Evolutionary conservation across 1,140 invertebrate species (phyloP).

Genomic region (Nasonia giraulti): DNA sequence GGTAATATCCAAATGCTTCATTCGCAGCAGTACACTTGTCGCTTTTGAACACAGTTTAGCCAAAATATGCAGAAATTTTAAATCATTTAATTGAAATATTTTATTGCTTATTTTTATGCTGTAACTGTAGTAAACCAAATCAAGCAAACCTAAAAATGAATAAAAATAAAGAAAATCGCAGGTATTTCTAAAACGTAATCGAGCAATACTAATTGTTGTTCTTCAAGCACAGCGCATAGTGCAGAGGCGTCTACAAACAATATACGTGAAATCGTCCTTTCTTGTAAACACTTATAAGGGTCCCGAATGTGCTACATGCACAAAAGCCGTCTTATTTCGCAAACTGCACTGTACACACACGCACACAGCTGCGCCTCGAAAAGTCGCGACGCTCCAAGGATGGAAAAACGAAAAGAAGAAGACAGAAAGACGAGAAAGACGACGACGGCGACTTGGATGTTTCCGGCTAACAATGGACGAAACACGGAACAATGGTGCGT

Average conservation of each 20-base stretch:
- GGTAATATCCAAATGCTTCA: background rate
- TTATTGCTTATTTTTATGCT: background rate
- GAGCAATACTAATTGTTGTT: background rate
- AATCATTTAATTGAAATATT: background rate
- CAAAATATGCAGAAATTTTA: background rate
- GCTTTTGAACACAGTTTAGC: no score
- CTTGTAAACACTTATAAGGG: conserved; percentile 7
- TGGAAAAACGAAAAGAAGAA: conserved; percentile 29
- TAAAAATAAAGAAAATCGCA: no score
- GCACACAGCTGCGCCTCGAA: conserved; percentile 25
- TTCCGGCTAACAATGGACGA: conserved; percentile 63
- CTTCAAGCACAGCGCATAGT: background rate
- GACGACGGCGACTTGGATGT: conserved; percentile 44
- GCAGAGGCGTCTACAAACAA: background rate
- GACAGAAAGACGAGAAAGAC: conserved; percentile 7
- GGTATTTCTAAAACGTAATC: no score
- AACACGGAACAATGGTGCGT: conserved; percentile 65
- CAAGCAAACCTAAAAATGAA: no score
- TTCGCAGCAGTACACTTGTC: background rate
- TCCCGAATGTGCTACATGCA: background rate
- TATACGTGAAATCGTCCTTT: background rate
- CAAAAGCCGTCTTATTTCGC: conserved; percentile 16
- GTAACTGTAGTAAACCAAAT: no score
- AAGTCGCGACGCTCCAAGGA: conserved; percentile 53
- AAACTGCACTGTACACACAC: background rate